Evolutionary conservation across 2,888 invertebrate genomes (phyloP), one percentile per base, ranked within the genome.

Genomic region (Nemotelus nigrinus): DNA sequence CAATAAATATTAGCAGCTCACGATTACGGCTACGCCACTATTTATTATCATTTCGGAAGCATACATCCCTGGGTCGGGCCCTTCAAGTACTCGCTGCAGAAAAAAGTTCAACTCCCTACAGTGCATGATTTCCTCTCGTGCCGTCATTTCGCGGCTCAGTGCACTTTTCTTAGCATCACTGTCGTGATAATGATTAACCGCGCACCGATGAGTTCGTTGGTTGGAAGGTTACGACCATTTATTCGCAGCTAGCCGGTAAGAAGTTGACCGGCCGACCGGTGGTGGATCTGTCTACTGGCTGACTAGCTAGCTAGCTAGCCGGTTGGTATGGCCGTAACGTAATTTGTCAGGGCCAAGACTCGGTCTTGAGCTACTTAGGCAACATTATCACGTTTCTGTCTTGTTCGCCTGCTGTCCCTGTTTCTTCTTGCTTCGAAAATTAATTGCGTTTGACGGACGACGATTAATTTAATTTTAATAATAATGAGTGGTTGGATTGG

Each of bases 81-180:
- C 7, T 60, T 60, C 3, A 57, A 57, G 57, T 39, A 60, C 25
- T 5, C 25, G 8, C 60, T 60, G 25, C 60, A 7, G 53, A 8
- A 55, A 53, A 55, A 70, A 70, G 70, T 70, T 70, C 70, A 70
- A 70, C 50, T 50, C 50, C 68, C 68, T 68, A 68, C 60, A 72
- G 60, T 78, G 78, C 78, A 78, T 78, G 60, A 78, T 67, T 78
- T 78, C 78, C 78, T 78, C 76, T 78, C 78, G 76, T 78, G 78
- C 78, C 70, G 53, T 70, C 47, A 63, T 55, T 76, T 76, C 58
- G 55, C 76, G 78, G 70, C 76, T 78, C 78, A 78, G 78, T 78
- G 71, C 60, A 25, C 3, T 25, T 25, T 25, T 25, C 25, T 25
- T 25, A 25, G 25, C 25, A 25, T 25, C 25, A 25, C 25, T 25